Base-by-base conservation (phyloP, 2,888 invertebrate genomes). In the Diaperis boleti region DNA sequence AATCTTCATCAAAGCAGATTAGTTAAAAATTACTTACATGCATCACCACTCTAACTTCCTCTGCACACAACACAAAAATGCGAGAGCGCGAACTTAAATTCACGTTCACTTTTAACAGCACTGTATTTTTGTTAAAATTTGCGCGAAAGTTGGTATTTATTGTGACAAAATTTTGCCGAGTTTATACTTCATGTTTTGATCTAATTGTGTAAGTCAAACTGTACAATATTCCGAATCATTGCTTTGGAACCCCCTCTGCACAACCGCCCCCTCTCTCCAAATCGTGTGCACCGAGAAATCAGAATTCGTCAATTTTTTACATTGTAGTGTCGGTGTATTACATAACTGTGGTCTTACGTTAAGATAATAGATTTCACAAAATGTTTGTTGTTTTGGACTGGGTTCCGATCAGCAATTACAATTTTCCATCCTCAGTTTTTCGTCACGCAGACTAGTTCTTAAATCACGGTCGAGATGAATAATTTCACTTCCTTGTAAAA, bases 71-170 rank as follows among this genome's bases (percentile, higher is more conserved):
- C 22, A 35, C 26, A 59, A 49, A 50, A 59, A 50, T 13, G 39
- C 26, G 39, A 41, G 29, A 49, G 41, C 14, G 26, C 35, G 20
- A 57, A 57, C 33, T 45, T 37, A 45, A 55, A 57, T 59, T 49
- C 59, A 59, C 59, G 22, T 59, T 59, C 59, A 59, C 59, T 59
- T 49, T n/a, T 26, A 22, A 18, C 22, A 41, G 49, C 42, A 59
- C 41, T 59, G 35, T 55, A 55, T 18, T 59, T 47, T 49, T 39
- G 13, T 50, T 50, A 17, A 44, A 56, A 59, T 14, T 26, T 17
- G 41, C 31, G 50, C 41, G 50, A 59, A 59, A 59, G 59, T 41
- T 44, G 15, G 18, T 22, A 42, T 52, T 54, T 54, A 41, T 11
- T 20, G 10, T 3, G n/a, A n/a, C n/a, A 37, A 26, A 50, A 41